Percentiles rank a stretch among this genome's conserved stretches.
Conservation (phyloP, 2,797 vertebrate species). For the Astyanax mexicanus region DNA sequence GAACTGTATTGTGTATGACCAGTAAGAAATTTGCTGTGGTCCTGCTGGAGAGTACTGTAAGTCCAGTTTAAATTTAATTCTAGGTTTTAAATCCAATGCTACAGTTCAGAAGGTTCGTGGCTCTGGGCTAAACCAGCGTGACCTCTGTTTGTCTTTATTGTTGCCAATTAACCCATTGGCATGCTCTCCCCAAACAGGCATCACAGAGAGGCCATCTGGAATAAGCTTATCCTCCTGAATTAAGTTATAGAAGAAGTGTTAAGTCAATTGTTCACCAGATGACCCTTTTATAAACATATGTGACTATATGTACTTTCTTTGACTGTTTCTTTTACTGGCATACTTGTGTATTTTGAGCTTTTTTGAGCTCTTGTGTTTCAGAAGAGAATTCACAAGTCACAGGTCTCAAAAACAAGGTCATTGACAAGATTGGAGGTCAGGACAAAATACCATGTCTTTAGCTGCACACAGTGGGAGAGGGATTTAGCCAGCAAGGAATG, state of each 20-base stretch:
- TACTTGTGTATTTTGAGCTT: not conserved
- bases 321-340: not conserved
- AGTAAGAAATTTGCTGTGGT: too few relatives aligned
- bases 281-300: not conserved
- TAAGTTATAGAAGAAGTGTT: constrained; percentile 24
- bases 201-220: constrained; percentile 45
- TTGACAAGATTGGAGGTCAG: not conserved
- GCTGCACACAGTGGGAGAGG: constrained; percentile 3
- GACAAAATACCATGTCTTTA: not conserved
- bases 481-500: not conserved
- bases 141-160: constrained; percentile 9
- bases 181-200: not conserved
- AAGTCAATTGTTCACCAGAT: not conserved
- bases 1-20: too few relatives aligned
- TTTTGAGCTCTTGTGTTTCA: too few relatives aligned
- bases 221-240: constrained; percentile 33
- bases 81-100: not conserved
- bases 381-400: not conserved
- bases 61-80: not conserved
- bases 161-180: constrained; percentile 1
- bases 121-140: not conserved
- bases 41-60: not conserved
- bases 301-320: not conserved
- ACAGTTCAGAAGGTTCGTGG: constrained; percentile 5
- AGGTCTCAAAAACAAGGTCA: constrained; percentile 8